Evolutionary conservation across 2,113 vertebrate genomes (phyloP).

Genomic region (Cyanistes caeruleus): DNA sequence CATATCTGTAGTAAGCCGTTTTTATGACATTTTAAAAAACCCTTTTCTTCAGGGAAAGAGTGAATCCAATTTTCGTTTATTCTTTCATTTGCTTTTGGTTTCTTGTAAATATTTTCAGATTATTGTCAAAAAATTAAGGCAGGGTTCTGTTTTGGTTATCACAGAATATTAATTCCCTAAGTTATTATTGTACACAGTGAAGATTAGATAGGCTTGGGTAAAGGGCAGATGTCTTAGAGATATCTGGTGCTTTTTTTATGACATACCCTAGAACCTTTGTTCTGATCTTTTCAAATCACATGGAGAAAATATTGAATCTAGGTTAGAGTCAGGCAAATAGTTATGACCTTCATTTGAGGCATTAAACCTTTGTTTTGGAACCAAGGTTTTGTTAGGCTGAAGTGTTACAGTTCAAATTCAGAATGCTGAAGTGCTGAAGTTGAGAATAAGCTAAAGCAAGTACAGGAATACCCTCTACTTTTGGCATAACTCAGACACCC

Average conservation of each 20-base stretch:
- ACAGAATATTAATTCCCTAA: conserved; percentile 28
- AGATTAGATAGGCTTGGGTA: conserved; percentile 33
- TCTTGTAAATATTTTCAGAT: conserved; percentile 20
- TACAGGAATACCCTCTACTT: background rate
- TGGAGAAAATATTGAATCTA: conserved; percentile 55
- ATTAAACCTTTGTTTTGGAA: conserved; percentile 37
- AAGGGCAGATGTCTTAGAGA: conserved; percentile 50
- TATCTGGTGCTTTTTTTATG: background rate
- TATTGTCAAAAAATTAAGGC: conserved; percentile 43
- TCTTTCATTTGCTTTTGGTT: conserved; percentile 48
- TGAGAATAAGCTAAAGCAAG: background rate
- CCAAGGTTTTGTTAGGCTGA: conserved; percentile 15
- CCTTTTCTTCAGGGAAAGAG: conserved; percentile 1
- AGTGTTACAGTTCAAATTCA: background rate
- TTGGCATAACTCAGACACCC: background rate
- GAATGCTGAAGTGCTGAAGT: background rate
- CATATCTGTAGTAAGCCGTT: conserved; percentile 37
- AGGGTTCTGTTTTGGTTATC: conserved; percentile 41
- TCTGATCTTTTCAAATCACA: conserved; percentile 52
- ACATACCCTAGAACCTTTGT: conserved; percentile 31
- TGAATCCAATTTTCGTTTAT: background rate
- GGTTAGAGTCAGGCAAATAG: conserved; percentile 50
- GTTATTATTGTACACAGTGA: conserved; percentile 29
- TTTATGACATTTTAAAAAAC: conserved; percentile 29
- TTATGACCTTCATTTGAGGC: conserved; percentile 64